These are phyloP conservation scores for Tenualosa thibaudeaui DNA, from an alignment of 2,797 vertebrate species.

Conservation along the genomic window DNA sequence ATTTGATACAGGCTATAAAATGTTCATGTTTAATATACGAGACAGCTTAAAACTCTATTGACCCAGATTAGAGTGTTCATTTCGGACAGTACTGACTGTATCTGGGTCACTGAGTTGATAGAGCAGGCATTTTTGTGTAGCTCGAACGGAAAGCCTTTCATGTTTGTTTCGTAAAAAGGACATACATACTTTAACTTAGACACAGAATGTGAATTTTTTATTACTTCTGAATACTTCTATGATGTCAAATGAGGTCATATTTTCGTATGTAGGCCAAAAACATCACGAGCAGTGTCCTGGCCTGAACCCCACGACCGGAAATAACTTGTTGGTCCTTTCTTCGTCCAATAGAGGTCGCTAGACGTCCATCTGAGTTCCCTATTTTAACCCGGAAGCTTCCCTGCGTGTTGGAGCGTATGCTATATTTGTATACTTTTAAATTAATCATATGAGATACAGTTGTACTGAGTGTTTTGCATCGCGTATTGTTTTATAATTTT, in stretches of 20 bases:
- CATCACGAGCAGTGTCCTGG: background rate
- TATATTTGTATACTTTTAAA: slow-evolving; percentile 25
- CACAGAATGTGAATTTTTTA: background rate
- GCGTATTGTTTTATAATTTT: background rate
- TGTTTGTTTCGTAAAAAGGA: background rate
- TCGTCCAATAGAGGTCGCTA: background rate
- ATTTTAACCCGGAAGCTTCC: slow-evolving; percentile 13
- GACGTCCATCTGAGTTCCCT: background rate
- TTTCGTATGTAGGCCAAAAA: slow-evolving; percentile 16
- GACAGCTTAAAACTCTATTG: background rate
- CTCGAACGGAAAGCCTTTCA: background rate
- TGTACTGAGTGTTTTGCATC: background rate
- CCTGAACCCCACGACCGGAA: slow-evolving; percentile 12
- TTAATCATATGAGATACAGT: background rate
- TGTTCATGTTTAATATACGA: background rate
- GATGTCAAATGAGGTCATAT: slow-evolving; percentile 2
- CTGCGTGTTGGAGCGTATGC: background rate
- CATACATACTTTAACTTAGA: background rate
- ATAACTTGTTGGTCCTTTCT: background rate
- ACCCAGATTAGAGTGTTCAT: background rate
- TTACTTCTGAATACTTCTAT: background rate
- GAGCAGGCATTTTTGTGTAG: background rate
- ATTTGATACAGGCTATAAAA: background rate
- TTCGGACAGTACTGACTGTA: background rate
- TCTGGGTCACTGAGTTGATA: slow-evolving; percentile 3